A percentile compares a stretch with the other conserved stretches of the same genome.
phyloP scores from a whole-genome alignment of 2,113 vertebrate genomes.

The Myrmecobius fasciatus region DNA sequence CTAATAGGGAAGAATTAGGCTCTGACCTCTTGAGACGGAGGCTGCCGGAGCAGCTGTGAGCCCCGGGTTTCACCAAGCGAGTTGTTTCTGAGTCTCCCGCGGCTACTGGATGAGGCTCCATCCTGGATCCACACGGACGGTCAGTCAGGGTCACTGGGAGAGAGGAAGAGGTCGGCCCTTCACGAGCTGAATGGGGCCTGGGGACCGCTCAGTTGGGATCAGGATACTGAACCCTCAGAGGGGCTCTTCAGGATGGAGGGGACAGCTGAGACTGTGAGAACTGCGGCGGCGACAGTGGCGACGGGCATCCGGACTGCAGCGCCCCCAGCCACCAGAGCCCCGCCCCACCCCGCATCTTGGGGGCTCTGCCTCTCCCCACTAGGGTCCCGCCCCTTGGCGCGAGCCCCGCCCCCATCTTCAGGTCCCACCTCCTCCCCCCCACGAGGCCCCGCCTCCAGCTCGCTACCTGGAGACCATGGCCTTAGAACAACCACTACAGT shows the following conservation, averaged over 20 bases:
- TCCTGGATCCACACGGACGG: constrained; percentile 52
- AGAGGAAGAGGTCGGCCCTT: background rate
- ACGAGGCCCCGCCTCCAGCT: background rate
- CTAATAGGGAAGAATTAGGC: constrained; percentile 80
- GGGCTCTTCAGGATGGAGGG: constrained; percentile 50
- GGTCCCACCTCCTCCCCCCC: background rate
- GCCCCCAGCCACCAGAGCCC: constrained; percentile 73
- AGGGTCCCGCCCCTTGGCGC: constrained; percentile 24
- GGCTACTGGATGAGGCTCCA: constrained; percentile 56
- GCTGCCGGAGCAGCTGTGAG: constrained; percentile 83
- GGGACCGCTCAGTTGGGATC: background rate
- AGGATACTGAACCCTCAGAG: constrained; percentile 41
- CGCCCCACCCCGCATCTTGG: constrained; percentile 72
- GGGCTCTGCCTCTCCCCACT: background rate
- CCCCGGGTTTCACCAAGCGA: constrained; percentile 76
- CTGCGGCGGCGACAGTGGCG: constrained; percentile 64
- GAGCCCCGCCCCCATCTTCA: background rate
- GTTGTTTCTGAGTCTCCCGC: constrained; percentile 74
- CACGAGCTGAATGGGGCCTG: background rate
- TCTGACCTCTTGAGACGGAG: constrained; percentile 84
- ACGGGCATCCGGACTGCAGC: constrained; percentile 65
- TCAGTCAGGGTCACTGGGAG: constrained; percentile 67
- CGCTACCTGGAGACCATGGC: background rate
- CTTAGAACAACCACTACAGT: background rate
- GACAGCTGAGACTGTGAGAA: constrained; percentile 53